Conservation (phyloP, 2,888 invertebrate species). For the Steromphala cineraria region DNA sequence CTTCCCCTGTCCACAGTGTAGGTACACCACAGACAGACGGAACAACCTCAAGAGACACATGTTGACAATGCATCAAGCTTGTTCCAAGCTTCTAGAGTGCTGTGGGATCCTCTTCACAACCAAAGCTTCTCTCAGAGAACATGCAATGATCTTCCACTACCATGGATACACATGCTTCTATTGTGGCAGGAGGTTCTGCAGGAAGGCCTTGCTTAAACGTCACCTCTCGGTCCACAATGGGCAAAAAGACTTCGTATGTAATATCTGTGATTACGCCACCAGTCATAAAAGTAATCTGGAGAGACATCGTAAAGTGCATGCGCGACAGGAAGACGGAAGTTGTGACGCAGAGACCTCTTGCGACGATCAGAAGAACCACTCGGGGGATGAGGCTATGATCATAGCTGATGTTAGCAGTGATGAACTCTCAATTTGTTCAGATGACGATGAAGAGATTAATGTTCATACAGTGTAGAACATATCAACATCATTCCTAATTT, state of each 20-base stretch:
- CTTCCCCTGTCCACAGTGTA: constrained; percentile 72
- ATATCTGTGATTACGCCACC: constrained; percentile 76
- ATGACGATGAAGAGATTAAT: constrained; percentile 36
- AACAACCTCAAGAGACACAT: constrained; percentile 76
- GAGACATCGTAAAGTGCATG: constrained; percentile 74
- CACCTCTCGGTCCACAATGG: constrained; percentile 77
- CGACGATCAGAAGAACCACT: constrained; percentile 1
- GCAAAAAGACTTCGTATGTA: constrained; percentile 75
- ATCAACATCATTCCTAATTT: too few relatives aligned
- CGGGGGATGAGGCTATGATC: constrained; percentile 25
- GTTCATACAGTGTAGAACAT: constrained; percentile 34
- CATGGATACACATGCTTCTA: constrained; percentile 76
- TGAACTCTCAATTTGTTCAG: constrained; percentile 42
- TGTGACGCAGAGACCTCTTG: constrained; percentile 34
- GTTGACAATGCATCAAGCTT: constrained; percentile 75
- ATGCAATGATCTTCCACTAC: constrained; percentile 75
- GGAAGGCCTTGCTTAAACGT: constrained; percentile 76
- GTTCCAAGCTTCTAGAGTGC: constrained; percentile 72
- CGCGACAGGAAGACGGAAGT: constrained; percentile 58
- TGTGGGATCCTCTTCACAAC: constrained; percentile 75
- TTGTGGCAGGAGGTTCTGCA: constrained; percentile 75
- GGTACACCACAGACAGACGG: constrained; percentile 74
- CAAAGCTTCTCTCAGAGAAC: constrained; percentile 75
- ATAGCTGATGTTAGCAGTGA: constrained; percentile 33
- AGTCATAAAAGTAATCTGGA: constrained; percentile 77